Percentiles rank a stretch among this genome's conserved stretches.
Conservation (phyloP, 2,797 vertebrate genomes). For the Gymnoscopelus microlampas region DNA sequence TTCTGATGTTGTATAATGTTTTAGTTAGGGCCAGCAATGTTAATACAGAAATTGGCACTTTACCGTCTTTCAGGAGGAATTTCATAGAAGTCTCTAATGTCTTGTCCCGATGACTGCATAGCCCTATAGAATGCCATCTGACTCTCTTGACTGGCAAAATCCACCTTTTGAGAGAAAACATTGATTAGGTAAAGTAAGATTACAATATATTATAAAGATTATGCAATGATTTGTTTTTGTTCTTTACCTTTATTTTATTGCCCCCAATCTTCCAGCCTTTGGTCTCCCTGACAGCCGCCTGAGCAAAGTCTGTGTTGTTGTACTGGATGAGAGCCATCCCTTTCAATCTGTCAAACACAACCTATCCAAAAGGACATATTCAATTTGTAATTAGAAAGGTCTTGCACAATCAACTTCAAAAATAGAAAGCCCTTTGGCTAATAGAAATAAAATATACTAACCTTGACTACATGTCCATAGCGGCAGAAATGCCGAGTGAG, state of each 20-base stretch:
- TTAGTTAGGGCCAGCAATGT: neutral
- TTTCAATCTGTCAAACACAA: slow-evolving; percentile 97
- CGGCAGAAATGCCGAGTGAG: slow-evolving; percentile 97
- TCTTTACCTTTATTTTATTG: slow-evolving; percentile 96
- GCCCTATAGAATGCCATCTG: slow-evolving; percentile 97
- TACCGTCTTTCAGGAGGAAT: slow-evolving; percentile 93
- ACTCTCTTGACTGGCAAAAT: slow-evolving; percentile 99
- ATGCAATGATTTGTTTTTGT: neutral
- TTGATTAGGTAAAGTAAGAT: neutral
- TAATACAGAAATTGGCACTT: slow-evolving; percentile 16
- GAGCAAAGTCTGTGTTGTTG: slow-evolving; percentile 99
- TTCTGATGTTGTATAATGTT: neutral
- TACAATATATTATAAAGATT: neutral
- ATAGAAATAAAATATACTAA: slow-evolving; percentile 59
- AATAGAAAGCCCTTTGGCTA: neutral
- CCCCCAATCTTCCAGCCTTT: slow-evolving; percentile 99
- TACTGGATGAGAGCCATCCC: slow-evolving; percentile 98
- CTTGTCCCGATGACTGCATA: slow-evolving; percentile 98
- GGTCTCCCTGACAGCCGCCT: slow-evolving; percentile 98
- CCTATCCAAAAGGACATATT: slow-evolving; percentile 75
- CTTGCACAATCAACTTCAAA: neutral
- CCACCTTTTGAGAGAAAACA: slow-evolving; percentile 84
- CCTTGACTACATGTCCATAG: slow-evolving; percentile 97
- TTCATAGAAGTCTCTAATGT: slow-evolving; percentile 98
- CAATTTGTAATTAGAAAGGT: slow-evolving; percentile 2